Evolutionary conservation across 2,797 vertebrate species (phyloP), one percentile per base, ranked within the genome.

Genomic region (Myotis vivesi): DNA sequence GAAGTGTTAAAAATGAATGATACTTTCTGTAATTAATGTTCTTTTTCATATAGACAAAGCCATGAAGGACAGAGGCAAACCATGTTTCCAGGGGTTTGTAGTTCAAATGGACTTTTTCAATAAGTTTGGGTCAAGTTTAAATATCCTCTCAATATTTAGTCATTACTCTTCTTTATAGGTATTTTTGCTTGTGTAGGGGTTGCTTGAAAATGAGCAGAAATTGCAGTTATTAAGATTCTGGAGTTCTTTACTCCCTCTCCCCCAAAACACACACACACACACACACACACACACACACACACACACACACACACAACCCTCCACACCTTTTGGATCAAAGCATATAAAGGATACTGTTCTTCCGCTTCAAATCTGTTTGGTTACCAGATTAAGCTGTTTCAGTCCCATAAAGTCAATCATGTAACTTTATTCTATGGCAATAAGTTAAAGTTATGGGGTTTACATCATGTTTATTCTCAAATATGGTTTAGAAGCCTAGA

Each of bases 41-140:
- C 57, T 92, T 94, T 92, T 91, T 62, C 13, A 36, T 73, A 41
- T 62, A 46, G 69, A 71, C 57, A 81, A 73, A 80, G 85, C 79
- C 92, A 91, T 73, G 79, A 93, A 92, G 53, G 92, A 89, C 82
- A 95, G 87, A 96, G 49, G 59, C 59, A 79, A 93, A 76, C 16
- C 22, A 15, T 6, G n/a, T 82, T 44, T 87, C 66, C 0, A 4
- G 53, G 68, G 79, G 76, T 81, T 66, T 86, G 49, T 46, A 82
- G 41, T 22, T 46, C 41, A 64, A 10, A 76, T 90, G 72, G 53
- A 38, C n/a, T 75, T 93, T 95, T 92, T 22, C 71, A 94, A 30
- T 64, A 95, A 88, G n/a, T 94, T 94, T 77, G 62, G 51, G 72
- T 83, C 53, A 94, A 86, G 44, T 86, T 68, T 80, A 80, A 94